Evolutionary conservation across 2,113 vertebrate species (phyloP), one percentile per base, ranked within the genome.

Genomic region (Merops nubicus): DNA sequence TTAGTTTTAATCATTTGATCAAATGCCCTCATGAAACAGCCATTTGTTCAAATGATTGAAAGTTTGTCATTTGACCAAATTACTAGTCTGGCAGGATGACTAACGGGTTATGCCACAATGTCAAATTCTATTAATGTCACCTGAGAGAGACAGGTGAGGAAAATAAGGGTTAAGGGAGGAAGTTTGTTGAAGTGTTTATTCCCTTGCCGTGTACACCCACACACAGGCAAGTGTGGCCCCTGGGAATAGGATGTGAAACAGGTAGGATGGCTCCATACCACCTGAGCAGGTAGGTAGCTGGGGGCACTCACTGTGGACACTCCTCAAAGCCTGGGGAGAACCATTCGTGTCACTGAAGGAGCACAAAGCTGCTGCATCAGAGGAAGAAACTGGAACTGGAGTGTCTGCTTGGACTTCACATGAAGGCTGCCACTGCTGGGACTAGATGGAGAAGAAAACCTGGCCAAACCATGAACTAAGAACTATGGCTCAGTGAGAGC

Each of bases 41-140:
- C 94, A 94, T 96, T 97, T 94, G 94, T 97, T 93, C 91, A 87
- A 95, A 90, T 97, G 97, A 97, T 96, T 93, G 96, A 97, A 97
- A 93, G 94, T 97, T 97, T 97, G 94, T 97, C 97, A 88, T 97
- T 97, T 93, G 83, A 76, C 90, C 95, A 94, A 97, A 97, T 97
- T 96, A 94, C 95, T 53, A 78, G 74, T 62, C 78, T 96, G 96
- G 85, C 95, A 97, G 96, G 53, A 97, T 97, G 95, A 97, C 72
- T 96, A 97, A 97, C 26, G 33, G 70, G 78, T 97, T 93, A 62
- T 94, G 88, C 63, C 93, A 91, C 90, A 88, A 72, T 69, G 90
- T 94, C 96, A 94, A 88, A 93, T 95, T 93, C 88, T 78, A 93
- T 95, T 95, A 92, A 85, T 94, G 93, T 96, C 79, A 92, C 70